Evolutionary conservation across 2,797 vertebrate species (phyloP).

Genomic region (Tauraco hartlaubi): DNA sequence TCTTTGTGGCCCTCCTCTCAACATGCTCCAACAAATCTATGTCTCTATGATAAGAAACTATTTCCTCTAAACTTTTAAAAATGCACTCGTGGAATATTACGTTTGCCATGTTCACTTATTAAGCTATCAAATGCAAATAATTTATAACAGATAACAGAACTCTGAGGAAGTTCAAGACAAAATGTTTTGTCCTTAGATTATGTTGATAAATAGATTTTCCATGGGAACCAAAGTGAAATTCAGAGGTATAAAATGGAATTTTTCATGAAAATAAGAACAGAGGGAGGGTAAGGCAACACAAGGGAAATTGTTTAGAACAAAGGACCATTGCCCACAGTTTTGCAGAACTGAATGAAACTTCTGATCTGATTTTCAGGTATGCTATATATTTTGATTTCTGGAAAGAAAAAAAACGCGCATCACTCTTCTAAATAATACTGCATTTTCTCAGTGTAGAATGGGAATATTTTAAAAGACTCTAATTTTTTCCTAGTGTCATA

Average conservation of each 20-base stretch:
- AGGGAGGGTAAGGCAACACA: neutral
- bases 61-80: neutral
- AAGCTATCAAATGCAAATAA: neutral
- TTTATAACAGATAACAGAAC: neutral
- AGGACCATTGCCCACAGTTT: neutral
- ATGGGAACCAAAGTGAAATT: neutral
- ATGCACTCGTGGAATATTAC: neutral
- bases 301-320: neutral
- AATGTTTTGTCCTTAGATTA: neutral
- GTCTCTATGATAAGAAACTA: neutral
- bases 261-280: neutral
- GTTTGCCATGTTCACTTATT: neutral
- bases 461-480: neutral
- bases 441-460: neutral
- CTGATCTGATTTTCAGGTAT: neutral
- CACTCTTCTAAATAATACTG: neutral
- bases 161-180: neutral
- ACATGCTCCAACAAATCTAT: no score
- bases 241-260: neutral
- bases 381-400: neutral
- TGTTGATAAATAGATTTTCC: neutral
- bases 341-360: neutral
- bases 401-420: neutral
- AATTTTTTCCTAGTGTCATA: neutral
- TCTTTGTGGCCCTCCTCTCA: no score